Conservation (phyloP, 2,113 vertebrate genomes). For the Anoplopoma fimbria region DNA sequence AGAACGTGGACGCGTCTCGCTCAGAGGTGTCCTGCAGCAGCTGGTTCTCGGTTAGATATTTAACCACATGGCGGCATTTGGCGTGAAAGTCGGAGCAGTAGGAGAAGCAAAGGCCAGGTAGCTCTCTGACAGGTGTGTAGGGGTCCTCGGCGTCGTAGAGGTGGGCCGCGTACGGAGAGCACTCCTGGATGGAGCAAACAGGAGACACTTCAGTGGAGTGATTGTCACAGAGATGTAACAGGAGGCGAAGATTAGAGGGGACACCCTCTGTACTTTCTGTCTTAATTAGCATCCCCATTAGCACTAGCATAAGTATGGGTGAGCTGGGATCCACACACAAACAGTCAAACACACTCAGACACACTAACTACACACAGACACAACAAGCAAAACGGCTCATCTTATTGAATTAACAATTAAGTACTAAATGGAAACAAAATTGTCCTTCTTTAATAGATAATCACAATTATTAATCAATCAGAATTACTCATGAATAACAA, state of each 20-base stretch:
- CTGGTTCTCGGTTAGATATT: constrained; percentile 78
- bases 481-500: no score
- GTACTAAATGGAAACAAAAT: no score
- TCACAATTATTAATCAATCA: no score
- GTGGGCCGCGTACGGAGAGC: constrained; percentile 89
- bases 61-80: constrained; percentile 81
- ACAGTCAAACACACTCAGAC: no score
- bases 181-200: constrained; percentile 81
- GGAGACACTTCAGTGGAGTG: not conserved
- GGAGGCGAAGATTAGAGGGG: not conserved
- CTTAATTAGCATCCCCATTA: no score
- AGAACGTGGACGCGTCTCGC: constrained; percentile 79
- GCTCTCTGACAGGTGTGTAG: constrained; percentile 81
- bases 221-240: not conserved
- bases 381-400: no score
- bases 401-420: no score
- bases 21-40: constrained; percentile 63
- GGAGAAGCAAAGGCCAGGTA: constrained; percentile 87
- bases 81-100: constrained; percentile 85
- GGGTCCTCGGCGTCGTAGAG: constrained; percentile 88
- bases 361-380: no score
- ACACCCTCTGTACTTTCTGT: no score
- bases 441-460: no score
- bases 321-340: no score
- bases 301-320: no score